phyloP scores from a whole-genome alignment of 2,797 vertebrate genomes.

The Picus viridis region DNA sequence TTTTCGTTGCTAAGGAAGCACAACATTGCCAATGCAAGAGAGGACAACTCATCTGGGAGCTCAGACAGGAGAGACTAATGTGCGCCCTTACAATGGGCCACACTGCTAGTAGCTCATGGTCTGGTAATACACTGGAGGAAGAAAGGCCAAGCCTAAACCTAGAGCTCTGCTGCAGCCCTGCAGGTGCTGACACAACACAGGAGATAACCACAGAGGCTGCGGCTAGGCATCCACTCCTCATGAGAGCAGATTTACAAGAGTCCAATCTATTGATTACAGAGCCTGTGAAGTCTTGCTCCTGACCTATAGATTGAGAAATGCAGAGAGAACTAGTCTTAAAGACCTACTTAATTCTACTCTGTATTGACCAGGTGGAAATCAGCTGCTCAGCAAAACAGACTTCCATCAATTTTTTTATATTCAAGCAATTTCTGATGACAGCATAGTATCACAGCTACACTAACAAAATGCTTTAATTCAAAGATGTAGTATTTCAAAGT shows the following conservation, averaged over 20 bases:
- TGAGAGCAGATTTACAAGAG: neutral
- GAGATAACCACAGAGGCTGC: fast-evolving
- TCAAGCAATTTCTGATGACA: neutral
- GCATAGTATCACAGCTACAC: fast-evolving
- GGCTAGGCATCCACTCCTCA: neutral
- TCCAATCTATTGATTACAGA: neutral
- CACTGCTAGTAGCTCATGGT: fast-evolving
- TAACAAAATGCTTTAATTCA: neutral
- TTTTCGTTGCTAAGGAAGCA: neutral
- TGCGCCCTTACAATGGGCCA: fast-evolving
- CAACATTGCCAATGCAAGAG: fast-evolving
- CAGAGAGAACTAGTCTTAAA: neutral
- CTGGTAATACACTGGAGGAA: neutral
- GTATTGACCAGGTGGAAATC: neutral
- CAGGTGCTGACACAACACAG: fast-evolving
- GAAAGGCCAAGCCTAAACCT: neutral
- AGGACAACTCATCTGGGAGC: neutral
- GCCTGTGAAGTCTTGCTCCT: neutral
- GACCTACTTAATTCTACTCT: neutral
- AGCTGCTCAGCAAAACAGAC: neutral
- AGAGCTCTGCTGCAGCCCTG: neutral
- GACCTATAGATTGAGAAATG: neutral
- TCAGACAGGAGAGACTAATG: neutral
- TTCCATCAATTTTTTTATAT: neutral
- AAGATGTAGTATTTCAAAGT: neutral